A percentile compares a stretch with the other conserved stretches of the same genome.
Conservation (phyloP, 2,888 invertebrate species). For the Diplazon laetatorius region DNA sequence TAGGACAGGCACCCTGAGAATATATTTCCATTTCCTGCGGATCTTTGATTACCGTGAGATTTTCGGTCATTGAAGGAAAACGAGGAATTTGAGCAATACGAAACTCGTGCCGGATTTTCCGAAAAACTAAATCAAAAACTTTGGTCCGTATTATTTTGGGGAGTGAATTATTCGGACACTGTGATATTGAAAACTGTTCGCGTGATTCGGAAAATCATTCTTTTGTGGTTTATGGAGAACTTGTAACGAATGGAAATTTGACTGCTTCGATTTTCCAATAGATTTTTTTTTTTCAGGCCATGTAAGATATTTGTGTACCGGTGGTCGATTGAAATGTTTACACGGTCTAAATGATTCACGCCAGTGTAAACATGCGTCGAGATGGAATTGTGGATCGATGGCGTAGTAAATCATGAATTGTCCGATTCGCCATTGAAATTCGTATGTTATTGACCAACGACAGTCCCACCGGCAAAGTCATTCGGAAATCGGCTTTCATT, state of each 20-base stretch:
- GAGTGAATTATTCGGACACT: background rate
- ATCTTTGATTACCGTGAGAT: slow-evolving; percentile 58
- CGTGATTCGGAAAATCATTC: too few species aligned
- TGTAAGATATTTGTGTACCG: background rate
- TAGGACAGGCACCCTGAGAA: slow-evolving; percentile 43
- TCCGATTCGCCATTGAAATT: background rate
- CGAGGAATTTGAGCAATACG: background rate
- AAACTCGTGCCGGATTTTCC: slow-evolving; percentile 31
- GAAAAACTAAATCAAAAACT: background rate
- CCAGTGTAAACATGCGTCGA: slow-evolving; percentile 7
- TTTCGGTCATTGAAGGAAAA: slow-evolving; percentile 38
- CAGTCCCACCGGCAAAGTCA: slow-evolving; percentile 13
- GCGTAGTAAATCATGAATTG: background rate
- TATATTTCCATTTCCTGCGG: slow-evolving; percentile 36
- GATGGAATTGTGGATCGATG: slow-evolving; percentile 19
- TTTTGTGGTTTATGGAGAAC: too few species aligned
- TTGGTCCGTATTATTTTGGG: background rate
- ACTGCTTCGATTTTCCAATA: background rate
- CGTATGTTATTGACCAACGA: background rate
- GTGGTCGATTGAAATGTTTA: slow-evolving; percentile 6
- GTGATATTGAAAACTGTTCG: background rate
- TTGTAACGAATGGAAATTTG: too few species aligned
- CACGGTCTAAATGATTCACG: background rate
- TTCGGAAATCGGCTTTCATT: slow-evolving; percentile 9
- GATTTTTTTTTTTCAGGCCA: too few species aligned